These are phyloP conservation scores for Siphamia tubifer DNA, from an alignment of 2,113 vertebrate genomes.

Conservation along the genomic window DNA sequence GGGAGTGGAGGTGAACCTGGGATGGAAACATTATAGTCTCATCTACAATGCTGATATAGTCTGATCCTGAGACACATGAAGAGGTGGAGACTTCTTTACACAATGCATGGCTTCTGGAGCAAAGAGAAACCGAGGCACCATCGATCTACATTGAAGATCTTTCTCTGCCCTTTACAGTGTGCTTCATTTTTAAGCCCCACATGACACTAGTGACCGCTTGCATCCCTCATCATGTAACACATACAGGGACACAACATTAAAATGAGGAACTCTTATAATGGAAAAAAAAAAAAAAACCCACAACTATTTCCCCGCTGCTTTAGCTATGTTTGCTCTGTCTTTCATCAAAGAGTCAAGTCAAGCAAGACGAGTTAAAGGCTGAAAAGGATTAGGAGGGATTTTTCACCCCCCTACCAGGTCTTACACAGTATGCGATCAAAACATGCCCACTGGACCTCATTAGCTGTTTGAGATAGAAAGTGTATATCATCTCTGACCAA, in stretches of 20 bases:
- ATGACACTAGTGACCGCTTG: background rate
- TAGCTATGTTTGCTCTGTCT: background rate
- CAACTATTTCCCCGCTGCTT: background rate
- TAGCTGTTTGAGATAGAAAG: conserved; percentile 42
- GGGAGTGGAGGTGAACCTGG: background rate
- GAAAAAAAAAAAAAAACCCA: background rate
- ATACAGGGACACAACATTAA: background rate
- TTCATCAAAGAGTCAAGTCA: background rate
- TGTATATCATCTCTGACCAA: conserved; percentile 46
- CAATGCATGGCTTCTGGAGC: background rate
- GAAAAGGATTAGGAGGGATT: conserved; percentile 22
- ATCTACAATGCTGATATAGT: background rate
- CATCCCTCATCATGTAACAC: background rate
- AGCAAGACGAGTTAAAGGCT: background rate
- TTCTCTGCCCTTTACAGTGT: background rate
- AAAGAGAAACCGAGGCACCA: background rate
- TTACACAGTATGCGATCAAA: conserved; percentile 32
- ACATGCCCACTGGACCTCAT: conserved; percentile 67
- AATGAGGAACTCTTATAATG: background rate
- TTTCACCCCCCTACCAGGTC: conserved; percentile 7
- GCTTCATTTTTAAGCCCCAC: background rate
- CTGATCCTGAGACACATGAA: background rate
- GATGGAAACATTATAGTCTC: background rate
- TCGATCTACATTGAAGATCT: background rate
- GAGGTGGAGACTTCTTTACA: background rate